Evolutionary conservation across 2,797 vertebrate species (phyloP).

Genomic region (Hephaestus fuliginosus): DNA sequence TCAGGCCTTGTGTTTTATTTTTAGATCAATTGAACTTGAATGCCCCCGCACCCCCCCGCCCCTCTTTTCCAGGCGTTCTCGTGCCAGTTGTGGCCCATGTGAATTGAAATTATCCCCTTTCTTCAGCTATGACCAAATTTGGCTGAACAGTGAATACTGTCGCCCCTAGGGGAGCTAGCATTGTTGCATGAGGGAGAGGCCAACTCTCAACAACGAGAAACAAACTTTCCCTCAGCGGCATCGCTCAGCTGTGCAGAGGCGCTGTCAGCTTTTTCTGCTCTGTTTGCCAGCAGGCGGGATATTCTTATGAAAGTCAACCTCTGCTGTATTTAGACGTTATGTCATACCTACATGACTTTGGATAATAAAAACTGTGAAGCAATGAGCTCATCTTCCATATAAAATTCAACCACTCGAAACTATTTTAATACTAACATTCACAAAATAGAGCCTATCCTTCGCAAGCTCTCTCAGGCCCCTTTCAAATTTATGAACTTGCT

Average conservation of each 20-base stretch:
- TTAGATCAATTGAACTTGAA: slow-evolving; percentile 84
- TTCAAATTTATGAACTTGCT: neutral
- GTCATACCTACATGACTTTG: neutral
- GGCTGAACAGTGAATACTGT: slow-evolving; percentile 86
- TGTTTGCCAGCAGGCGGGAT: slow-evolving; percentile 38
- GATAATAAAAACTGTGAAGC: neutral
- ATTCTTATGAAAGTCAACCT: slow-evolving; percentile 1
- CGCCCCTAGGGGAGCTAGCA: slow-evolving; percentile 84
- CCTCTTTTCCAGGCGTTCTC: slow-evolving; percentile 83
- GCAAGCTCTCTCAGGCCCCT: neutral
- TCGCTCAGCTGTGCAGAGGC: slow-evolving; percentile 45
- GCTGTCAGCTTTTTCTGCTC: slow-evolving; percentile 33
- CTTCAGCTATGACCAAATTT: slow-evolving; percentile 92
- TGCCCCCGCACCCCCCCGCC: slow-evolving; percentile 22
- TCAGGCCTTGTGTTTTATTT: slow-evolving; percentile 73
- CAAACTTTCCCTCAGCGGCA: slow-evolving; percentile 47
- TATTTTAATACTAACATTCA: neutral
- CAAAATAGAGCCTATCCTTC: neutral
- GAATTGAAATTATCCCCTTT: slow-evolving; percentile 87
- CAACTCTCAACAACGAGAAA: slow-evolving; percentile 72
- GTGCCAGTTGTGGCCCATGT: slow-evolving; percentile 88
- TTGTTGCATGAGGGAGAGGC: slow-evolving; percentile 85
- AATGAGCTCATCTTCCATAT: neutral
- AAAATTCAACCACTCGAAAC: slow-evolving; percentile 2
- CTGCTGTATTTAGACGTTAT: slow-evolving; percentile 8